phyloP scores from a whole-genome alignment of 64 coral and sea anemone genomes.

The Montipora capricornis region DNA sequence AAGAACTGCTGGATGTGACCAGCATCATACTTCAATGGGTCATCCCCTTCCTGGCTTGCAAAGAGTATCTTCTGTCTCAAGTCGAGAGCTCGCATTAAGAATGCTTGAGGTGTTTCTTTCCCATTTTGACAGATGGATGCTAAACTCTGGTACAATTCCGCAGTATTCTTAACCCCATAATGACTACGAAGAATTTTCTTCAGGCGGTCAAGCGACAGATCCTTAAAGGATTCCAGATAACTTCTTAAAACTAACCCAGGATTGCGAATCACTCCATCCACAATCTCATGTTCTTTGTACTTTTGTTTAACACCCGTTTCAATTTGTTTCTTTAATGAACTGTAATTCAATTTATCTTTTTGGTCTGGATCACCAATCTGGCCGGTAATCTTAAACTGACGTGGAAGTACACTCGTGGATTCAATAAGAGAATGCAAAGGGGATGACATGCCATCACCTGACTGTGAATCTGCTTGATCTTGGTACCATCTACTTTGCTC shows the following conservation, averaged over 20 bases:
- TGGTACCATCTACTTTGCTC: too few species aligned
- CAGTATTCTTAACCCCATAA: constrained; percentile 45
- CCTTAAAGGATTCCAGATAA: constrained; percentile 58
- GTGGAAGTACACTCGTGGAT: too few species aligned
- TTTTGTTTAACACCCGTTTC: background rate
- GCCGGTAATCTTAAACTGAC: too few species aligned
- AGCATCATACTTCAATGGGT: constrained; percentile 26
- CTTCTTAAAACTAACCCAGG: constrained; percentile 52
- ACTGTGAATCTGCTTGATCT: too few species aligned
- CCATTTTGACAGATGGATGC: constrained; percentile 11
- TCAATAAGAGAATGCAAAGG: too few species aligned
- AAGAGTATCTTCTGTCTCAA: constrained; percentile 65
- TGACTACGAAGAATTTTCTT: constrained; percentile 66
- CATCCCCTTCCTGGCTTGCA: constrained; percentile 46
- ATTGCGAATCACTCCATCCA: constrained; percentile 45
- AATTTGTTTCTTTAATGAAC: background rate
- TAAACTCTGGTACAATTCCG: constrained; percentile 45
- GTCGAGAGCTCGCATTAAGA: constrained; percentile 62
- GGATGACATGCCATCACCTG: too few species aligned
- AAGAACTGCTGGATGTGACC: background rate
- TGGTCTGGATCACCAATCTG: too few species aligned
- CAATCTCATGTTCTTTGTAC: background rate
- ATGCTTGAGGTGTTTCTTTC: constrained; percentile 53
- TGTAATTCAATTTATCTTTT: too few species aligned
- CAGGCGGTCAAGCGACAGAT: constrained; percentile 21